Evolutionary conservation across 2,113 vertebrate species (phyloP).

Genomic region (Rhinopithecus roxellana): DNA sequence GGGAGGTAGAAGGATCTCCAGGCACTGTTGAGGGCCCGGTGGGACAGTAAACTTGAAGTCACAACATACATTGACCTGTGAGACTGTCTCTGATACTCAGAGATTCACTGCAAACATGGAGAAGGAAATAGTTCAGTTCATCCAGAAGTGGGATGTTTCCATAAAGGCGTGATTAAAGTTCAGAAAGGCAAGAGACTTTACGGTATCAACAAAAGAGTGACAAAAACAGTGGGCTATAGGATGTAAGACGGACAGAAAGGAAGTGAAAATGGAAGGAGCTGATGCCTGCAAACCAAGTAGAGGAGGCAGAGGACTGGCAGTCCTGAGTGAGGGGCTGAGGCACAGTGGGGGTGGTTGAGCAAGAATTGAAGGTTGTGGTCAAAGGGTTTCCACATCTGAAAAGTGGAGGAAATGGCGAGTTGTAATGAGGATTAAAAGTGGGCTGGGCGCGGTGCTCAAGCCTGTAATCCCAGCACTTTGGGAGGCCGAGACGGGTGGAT

Average conservation of each 20-base stretch:
- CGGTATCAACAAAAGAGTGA: neutral
- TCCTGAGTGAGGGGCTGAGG: neutral
- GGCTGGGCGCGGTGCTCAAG: too few species aligned
- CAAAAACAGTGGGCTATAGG: neutral
- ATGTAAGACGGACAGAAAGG: neutral
- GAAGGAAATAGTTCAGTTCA: neutral
- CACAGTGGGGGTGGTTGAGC: neutral
- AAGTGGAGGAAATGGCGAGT: neutral
- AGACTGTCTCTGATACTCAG: neutral
- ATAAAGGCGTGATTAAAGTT: neutral
- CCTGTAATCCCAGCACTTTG: too few species aligned
- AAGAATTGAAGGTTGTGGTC: neutral
- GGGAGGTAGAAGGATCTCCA: neutral
- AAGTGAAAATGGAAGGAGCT: slow-evolving; percentile 44
- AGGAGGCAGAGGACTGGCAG: neutral
- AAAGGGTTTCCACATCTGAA: neutral
- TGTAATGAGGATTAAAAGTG: neutral
- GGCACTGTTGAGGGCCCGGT: neutral
- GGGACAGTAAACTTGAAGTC: neutral
- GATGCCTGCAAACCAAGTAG: neutral
- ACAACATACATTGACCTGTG: neutral
- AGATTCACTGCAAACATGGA: neutral
- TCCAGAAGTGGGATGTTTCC: neutral
- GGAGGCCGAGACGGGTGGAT: too few species aligned
- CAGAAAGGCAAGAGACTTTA: neutral